Percentiles rank a stretch among this genome's conserved stretches.
Conservation (phyloP, 2,888 invertebrate species). For the Aspidapion aeneum region DNA sequence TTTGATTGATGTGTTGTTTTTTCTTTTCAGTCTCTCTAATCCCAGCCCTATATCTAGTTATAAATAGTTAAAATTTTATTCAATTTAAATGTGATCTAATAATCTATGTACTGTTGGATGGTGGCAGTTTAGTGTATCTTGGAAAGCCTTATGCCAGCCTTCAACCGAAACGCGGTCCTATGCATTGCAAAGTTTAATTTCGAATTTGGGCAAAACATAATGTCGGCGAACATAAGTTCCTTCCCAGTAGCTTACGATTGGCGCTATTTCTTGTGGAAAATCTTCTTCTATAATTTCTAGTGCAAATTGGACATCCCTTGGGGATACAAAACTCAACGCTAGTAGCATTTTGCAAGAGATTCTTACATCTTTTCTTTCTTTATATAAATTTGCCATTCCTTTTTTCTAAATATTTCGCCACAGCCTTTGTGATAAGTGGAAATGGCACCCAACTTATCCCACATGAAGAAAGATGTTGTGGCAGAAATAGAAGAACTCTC, state of each 20-base stretch:
- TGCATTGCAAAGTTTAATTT: background rate
- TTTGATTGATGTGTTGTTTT: too few species aligned
- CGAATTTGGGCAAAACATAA: background rate
- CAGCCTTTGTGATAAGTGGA: background rate
- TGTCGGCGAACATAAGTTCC: background rate
- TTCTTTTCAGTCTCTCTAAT: background rate
- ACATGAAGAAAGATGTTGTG: background rate
- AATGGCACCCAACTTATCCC: background rate
- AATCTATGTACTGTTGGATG: background rate
- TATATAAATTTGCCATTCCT: background rate
- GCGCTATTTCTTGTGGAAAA: background rate
- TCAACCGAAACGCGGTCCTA: background rate
- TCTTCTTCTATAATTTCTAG: background rate
- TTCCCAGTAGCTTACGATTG: background rate
- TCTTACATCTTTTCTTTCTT: background rate
- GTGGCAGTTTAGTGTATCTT: background rate
- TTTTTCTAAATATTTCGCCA: conserved; percentile 1
- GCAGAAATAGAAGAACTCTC: background rate
- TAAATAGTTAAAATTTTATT: background rate
- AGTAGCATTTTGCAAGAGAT: background rate
- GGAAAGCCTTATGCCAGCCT: background rate
- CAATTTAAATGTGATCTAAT: background rate
- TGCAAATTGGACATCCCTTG: background rate
- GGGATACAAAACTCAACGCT: background rate
- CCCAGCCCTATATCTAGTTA: background rate